Percentiles rank a stretch among this genome's conserved stretches.
Conservation (phyloP, 2,113 vertebrate genomes). For the Mirza zaza region DNA sequence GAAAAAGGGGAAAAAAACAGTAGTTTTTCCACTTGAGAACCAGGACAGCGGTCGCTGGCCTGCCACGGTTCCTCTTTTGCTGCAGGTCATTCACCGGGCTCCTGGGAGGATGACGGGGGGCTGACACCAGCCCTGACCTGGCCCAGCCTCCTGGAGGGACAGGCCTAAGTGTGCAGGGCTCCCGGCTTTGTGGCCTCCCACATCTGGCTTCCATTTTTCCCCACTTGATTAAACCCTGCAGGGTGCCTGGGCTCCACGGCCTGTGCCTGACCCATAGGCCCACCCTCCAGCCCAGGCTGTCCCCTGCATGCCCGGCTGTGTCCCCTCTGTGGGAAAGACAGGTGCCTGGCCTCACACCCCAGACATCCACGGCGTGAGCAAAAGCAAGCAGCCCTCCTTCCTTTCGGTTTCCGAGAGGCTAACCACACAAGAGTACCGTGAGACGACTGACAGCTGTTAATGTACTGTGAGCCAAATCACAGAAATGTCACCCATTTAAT, state of each 20-base stretch:
- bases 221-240: not conserved
- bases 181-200: not conserved
- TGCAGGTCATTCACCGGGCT: not conserved
- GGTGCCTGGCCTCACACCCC: not conserved
- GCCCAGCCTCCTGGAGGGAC: not conserved
- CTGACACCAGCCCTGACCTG: not conserved
- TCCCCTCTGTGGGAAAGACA: not conserved
- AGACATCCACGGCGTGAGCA: fast-evolving
- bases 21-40: not conserved
- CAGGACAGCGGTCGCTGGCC: not conserved
- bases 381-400: not conserved
- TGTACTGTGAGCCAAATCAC: not conserved
- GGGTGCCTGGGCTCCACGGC: not conserved
- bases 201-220: not conserved
- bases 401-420: not conserved
- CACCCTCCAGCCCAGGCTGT: not conserved
- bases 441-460: not conserved
- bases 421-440: not conserved
- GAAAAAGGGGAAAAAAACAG: not conserved
- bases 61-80: not conserved
- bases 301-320: not conserved
- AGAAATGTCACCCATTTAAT: no score
- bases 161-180: not conserved
- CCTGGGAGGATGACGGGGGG: not conserved
- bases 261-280: not conserved